Evolutionary conservation across 2,113 vertebrate genomes (phyloP), one percentile per base, ranked within the genome.

Genomic region (Notothenia rossii): DNA sequence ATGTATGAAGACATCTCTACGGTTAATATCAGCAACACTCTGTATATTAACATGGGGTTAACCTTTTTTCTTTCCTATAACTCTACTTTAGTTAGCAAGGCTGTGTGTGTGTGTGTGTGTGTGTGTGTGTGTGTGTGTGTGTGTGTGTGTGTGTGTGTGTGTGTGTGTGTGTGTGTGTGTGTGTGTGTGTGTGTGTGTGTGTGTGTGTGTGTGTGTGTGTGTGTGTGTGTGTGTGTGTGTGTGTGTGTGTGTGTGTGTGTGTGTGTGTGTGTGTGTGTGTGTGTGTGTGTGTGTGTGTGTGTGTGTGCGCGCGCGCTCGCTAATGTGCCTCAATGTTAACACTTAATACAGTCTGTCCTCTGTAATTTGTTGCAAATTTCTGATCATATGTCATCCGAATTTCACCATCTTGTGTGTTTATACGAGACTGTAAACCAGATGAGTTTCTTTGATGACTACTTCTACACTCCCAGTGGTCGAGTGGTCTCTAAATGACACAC

Each of bases 361-460:
- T 83, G 67, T 85, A 76, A 69, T 43, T 40, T 68, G 55, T 12
- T 62, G 49, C 60, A 67, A 69, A 69, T 61, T 74, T 85, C 59
- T 80, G 69, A 76, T 89, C 54, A 80, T 90, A 70, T 66, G 65
- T 87, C 58, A 84, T 89, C 81, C 53, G n/a, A 84, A 72, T 82
- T 85, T 89, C 45, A 77, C 43, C 14, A 1, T 71, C 58, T 58
- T 67, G 61, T 72, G 77, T 69, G 65, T 87, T 86, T 87, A 74
- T 84, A 76, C 61, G 82, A 84, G 69, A 87, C 69, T 85, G 79
- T 20, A 7, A 90, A 69, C 82, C 86, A 85, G 78, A 90, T 88
- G 83, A 93, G 68, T 67, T 90, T 81, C 90, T 88, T 89, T 90
- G 90, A 91, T 88, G 92, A 90, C 75, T 86, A 56, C 71, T 82